Base-by-base conservation (phyloP, 2,113 vertebrate genomes). In the Aix galericulata region DNA sequence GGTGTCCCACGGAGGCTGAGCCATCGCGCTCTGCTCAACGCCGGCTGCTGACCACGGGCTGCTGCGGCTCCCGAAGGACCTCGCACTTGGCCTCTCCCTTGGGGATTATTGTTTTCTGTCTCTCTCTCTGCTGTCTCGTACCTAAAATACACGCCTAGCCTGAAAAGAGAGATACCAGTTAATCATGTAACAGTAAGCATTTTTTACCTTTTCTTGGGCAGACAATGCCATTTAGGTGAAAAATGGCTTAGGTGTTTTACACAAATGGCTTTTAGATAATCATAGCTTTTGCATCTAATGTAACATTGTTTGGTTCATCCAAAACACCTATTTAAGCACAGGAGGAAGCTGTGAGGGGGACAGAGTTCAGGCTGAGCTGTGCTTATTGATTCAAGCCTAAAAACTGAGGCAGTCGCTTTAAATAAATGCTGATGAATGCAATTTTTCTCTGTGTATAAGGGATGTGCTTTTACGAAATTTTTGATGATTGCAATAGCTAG, bases 51-150 rank as follows among this genome's bases (percentile, higher is more conserved):
- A 97, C 77, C 34, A 8, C 42, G 71, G 76, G 20, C 90, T 58
- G 8, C 48, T 77, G 85, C 5, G 9, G 64, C 88, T 95, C 67
- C 86, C 92, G 16, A 73, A 91, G 91, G 96, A 91, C 85, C 76
- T 90, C 77, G 55, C 62, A 52, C 85, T 79, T 63, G 0, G 0
- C 68, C 38, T 81, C 73, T 91, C 85, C 90, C 76, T 64, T 2
- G 42, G 91, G 94, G 94, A 90, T 68, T 96, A 91, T 96, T 86
- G 72, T 82, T 83, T 91, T 96, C 89, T 96, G 95, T 5, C 82
- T 69, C 31, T 60, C 31, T 60, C 77, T 85, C 72, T 46, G 60
- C 77, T 66, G 63, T 52, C 85, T 59, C 1, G 1, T 73, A 13
- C 59, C 68, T 80, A 66, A 73, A 93, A 82, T 80, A 44, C 11